These are phyloP conservation scores for Sphaerodactylus townsendi DNA, from an alignment of 2,113 vertebrate species.

Conservation along the genomic window DNA sequence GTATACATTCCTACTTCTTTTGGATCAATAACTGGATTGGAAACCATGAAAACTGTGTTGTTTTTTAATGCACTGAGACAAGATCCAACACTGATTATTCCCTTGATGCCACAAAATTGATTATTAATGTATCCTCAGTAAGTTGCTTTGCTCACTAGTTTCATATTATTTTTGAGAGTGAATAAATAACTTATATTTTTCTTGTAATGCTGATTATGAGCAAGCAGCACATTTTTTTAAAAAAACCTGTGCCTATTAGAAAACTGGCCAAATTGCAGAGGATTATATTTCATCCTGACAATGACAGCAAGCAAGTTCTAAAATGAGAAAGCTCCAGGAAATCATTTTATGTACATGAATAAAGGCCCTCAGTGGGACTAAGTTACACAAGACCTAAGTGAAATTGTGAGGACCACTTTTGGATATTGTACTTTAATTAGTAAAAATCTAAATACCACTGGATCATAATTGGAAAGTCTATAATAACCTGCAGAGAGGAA, in stretches of 20 bases:
- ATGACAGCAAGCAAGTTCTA: conserved; percentile 9
- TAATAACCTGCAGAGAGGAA: conserved; percentile 37
- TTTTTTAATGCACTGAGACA: conserved; percentile 6
- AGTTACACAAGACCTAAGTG: conserved; percentile 51
- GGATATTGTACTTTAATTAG: conserved; percentile 66
- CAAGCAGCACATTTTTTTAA: conserved; percentile 34
- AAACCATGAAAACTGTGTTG: conserved; percentile 22
- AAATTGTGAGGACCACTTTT: conserved; percentile 42
- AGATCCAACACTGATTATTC: background rate
- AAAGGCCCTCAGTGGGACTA: conserved; percentile 50
- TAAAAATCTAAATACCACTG: conserved; percentile 57
- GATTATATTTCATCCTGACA: conserved; percentile 34
- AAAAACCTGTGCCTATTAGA: conserved; percentile 45
- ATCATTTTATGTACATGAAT: conserved; percentile 51
- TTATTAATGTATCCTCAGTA: conserved; percentile 8
- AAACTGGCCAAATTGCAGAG: conserved; percentile 28
- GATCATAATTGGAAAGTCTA: conserved; percentile 66
- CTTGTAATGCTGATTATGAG: conserved; percentile 53
- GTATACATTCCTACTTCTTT: too few relatives aligned
- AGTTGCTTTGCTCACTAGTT: background rate
- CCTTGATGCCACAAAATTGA: conserved; percentile 17
- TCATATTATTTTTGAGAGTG: conserved; percentile 28
- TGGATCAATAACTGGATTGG: conserved; percentile 18
- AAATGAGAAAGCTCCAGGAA: conserved; percentile 43
- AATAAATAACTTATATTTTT: conserved; percentile 52